Conservation (phyloP, 2,113 vertebrate genomes). For the Cervus canadensis region DNA sequence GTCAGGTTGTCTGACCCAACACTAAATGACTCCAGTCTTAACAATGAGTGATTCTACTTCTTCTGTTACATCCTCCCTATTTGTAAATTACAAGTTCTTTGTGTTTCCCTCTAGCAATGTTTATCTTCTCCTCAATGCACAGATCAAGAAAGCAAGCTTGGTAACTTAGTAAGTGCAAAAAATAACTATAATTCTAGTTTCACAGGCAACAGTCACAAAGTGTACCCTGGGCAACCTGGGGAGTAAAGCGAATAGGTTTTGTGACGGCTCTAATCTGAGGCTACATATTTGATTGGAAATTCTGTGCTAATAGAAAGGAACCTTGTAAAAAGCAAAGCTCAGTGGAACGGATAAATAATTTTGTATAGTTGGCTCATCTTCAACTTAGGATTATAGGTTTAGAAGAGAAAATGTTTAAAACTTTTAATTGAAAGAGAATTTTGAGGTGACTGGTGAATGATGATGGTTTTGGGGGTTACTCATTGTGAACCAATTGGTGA, state of each 20-base stretch:
- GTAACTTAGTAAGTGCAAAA: background rate
- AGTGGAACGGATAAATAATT: constrained; percentile 22
- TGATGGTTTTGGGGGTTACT: background rate
- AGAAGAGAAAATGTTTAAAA: background rate
- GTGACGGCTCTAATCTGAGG: background rate
- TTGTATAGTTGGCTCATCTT: background rate
- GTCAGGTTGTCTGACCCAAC: background rate
- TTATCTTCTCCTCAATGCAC: background rate
- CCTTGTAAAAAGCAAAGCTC: constrained; percentile 11
- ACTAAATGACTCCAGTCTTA: background rate
- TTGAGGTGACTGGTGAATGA: background rate
- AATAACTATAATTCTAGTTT: background rate
- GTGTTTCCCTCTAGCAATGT: background rate
- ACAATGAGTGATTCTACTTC: background rate
- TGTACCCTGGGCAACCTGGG: background rate
- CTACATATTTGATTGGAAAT: background rate
- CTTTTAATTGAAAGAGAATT: constrained; percentile 10
- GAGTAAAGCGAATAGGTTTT: background rate
- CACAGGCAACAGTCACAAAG: background rate
- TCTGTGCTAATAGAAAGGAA: background rate
- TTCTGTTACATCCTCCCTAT: background rate
- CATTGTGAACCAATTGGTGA: background rate
- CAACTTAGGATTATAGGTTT: background rate
- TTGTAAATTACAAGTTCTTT: background rate
- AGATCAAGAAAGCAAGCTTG: background rate